Evolutionary conservation across 2,113 vertebrate species (phyloP).

Genomic region (Salvelinus alpinus): DNA sequence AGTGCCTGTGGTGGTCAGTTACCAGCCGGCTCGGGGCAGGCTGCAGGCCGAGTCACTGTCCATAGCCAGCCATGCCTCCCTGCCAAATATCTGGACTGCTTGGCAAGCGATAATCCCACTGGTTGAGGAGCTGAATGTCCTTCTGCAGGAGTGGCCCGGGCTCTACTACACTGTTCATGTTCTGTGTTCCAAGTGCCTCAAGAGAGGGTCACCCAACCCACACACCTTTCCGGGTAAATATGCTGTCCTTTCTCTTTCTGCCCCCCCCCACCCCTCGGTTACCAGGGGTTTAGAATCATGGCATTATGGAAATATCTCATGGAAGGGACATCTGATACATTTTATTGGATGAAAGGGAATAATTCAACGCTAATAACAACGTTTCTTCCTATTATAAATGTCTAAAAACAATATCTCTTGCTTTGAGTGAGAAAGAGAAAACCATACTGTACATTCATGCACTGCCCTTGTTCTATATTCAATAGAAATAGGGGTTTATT

Average conservation of each 20-base stretch:
- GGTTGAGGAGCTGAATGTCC: slow-evolving; percentile 91
- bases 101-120: slow-evolving; percentile 97
- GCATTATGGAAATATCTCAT: background rate
- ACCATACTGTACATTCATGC: background rate
- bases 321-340: background rate
- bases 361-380: background rate
- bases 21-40: slow-evolving; percentile 77
- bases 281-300: background rate
- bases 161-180: slow-evolving; percentile 92
- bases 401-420: background rate
- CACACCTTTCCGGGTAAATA: slow-evolving; percentile 91
- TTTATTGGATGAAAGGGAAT: background rate
- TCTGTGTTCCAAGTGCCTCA: slow-evolving; percentile 99
- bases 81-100: slow-evolving; percentile 99
- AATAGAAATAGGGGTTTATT: background rate
- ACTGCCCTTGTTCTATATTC: background rate
- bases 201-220: slow-evolving; percentile 89
- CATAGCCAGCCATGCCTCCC: slow-evolving; percentile 91
- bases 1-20: slow-evolving; percentile 92
- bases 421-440: too few species aligned
- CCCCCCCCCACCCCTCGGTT: background rate
- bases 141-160: slow-evolving; percentile 95
- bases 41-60: slow-evolving; percentile 84
- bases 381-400: background rate
- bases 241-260: background rate